These are phyloP conservation scores for Stegodyphus mimosarum DNA, from an alignment of 1,140 invertebrate genomes.

Conservation along the genomic window DNA sequence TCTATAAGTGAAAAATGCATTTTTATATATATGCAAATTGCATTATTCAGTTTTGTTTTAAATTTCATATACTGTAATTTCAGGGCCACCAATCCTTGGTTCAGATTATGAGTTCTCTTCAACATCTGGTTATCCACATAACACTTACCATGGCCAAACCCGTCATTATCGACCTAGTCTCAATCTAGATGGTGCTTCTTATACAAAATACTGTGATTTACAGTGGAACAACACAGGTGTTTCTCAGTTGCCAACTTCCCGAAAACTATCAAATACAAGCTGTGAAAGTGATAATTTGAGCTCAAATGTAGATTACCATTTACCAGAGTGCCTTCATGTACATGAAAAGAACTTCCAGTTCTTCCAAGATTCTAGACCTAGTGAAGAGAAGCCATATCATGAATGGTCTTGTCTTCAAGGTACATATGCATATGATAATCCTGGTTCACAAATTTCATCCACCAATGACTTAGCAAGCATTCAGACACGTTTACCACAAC, in stretches of 20 bases:
- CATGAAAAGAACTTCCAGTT: background rate
- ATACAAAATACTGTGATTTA: conserved; percentile 81
- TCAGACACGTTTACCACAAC: conserved; percentile 63
- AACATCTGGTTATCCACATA: conserved; percentile 78
- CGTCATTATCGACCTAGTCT: conserved; percentile 78
- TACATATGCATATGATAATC: conserved; percentile 65
- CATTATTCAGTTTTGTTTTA: background rate
- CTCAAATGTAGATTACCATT: conserved; percentile 27
- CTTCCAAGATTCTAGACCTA: background rate
- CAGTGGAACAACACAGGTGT: conserved; percentile 74
- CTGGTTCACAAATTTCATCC: conserved; percentile 62
- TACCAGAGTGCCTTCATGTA: background rate
- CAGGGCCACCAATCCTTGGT: conserved; percentile 53
- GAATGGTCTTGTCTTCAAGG: conserved; percentile 62
- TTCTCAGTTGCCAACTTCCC: conserved; percentile 67
- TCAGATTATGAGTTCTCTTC: conserved; percentile 74
- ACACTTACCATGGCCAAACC: conserved; percentile 90
- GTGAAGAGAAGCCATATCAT: conserved; percentile 63
- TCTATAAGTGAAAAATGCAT: too few species aligned
- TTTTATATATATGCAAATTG: background rate
- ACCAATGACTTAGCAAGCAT: conserved; percentile 33
- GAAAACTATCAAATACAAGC: conserved; percentile 76
- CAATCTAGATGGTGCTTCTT: conserved; percentile 72
- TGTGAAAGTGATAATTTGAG: conserved; percentile 70
- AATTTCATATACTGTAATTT: background rate